Conservation (phyloP, 1,140 invertebrate species). For the Drosophila jambulina region DNA sequence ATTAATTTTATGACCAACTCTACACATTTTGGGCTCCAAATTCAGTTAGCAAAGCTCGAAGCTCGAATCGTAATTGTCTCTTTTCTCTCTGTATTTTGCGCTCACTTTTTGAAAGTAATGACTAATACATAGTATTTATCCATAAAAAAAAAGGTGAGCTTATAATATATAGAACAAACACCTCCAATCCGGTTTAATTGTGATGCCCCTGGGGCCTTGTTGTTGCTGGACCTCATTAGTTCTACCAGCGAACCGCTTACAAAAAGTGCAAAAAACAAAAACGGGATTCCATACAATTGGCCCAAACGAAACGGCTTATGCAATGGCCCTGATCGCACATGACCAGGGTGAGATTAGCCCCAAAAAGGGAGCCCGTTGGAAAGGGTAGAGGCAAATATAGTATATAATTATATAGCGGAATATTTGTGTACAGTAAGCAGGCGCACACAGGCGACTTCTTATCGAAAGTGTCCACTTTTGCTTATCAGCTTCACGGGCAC, state of each 20-base stretch:
- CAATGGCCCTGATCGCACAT: conserved; percentile 34
- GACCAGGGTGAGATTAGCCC: conserved; percentile 28
- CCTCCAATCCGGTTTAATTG: conserved; percentile 43
- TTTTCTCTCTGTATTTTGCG: conserved; percentile 6
- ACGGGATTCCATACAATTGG: conserved; percentile 24
- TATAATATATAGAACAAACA: conserved; percentile 40
- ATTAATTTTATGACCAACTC: neutral
- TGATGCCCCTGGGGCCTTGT: conserved; percentile 38
- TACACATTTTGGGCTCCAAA: neutral
- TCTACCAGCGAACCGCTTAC: conserved; percentile 55
- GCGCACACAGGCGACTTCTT: conserved; percentile 16
- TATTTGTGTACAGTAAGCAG: neutral
- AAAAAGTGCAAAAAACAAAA: conserved; percentile 23
- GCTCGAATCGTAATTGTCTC: conserved; percentile 5
- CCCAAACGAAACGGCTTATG: conserved; percentile 27
- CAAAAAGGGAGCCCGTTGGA: conserved; percentile 1
- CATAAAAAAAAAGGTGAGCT: conserved; percentile 31
- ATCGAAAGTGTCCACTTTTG: conserved; percentile 43
- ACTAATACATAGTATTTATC: conserved; percentile 23
- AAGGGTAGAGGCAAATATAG: neutral
- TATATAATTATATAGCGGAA: conserved; percentile 2
- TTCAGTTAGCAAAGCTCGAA: conserved; percentile 4
- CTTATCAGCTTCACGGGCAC: conserved; percentile 32
- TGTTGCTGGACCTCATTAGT: conserved; percentile 43
- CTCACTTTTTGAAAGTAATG: conserved; percentile 28